Conservation (phyloP, 2,113 vertebrate species). For the Grammomys dolichurus region DNA sequence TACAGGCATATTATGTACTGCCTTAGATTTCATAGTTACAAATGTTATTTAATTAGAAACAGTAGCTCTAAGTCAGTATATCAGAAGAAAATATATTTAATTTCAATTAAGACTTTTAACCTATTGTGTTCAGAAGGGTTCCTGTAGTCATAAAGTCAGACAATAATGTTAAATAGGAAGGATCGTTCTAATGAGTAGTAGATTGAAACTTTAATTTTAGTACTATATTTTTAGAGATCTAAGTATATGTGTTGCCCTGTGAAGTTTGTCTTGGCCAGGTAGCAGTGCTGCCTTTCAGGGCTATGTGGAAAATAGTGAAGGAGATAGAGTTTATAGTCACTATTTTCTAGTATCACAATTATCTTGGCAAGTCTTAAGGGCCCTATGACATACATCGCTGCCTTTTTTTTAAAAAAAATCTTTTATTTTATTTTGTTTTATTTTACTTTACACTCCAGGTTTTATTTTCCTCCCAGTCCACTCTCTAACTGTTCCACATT, state of each 20-base stretch:
- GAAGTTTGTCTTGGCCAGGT: slow-evolving; percentile 29
- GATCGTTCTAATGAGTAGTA: not conserved
- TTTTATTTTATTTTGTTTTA: no score
- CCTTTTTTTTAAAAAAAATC: no score
- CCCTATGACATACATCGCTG: not conserved
- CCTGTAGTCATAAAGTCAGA: slow-evolving; percentile 45
- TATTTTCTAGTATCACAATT: not conserved
- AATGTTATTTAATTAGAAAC: slow-evolving; percentile 54
- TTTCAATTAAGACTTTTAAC: not conserved
- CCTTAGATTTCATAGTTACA: not conserved
- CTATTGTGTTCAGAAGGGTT: slow-evolving; percentile 35
- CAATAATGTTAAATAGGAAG: not conserved
- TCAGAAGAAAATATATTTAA: slow-evolving; percentile 66
- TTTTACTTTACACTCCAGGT: no score
- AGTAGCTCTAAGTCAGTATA: slow-evolving; percentile 57
- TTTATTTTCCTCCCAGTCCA: no score
- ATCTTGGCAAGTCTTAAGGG: not conserved
- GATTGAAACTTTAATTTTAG: slow-evolving; percentile 56
- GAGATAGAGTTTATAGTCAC: not conserved
- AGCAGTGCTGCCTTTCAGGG: not conserved
- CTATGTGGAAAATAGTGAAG: not conserved
- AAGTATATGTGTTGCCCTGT: not conserved
- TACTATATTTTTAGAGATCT: not conserved
- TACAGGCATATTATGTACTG: slow-evolving; percentile 33
- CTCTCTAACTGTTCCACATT: no score